Evolutionary conservation across 2,113 vertebrate genomes (phyloP), one percentile per base, ranked within the genome.

Genomic region (Cairina moschata): DNA sequence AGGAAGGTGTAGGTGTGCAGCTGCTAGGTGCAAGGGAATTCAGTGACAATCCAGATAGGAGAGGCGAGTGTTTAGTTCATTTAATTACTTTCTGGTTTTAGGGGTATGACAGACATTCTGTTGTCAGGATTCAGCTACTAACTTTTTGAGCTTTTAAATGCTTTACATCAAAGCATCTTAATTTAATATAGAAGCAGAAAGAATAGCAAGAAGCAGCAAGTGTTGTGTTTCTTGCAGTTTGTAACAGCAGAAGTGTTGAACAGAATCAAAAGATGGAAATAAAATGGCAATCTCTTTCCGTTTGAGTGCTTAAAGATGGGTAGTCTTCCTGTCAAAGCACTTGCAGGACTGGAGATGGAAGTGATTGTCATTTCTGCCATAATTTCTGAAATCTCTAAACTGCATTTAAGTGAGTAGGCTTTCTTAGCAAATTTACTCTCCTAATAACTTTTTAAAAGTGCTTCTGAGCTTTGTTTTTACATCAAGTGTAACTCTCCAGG

Each of bases 391-490:
- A 25, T 3, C 38, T 14, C 28, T 63, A 32, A 22, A 2, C 6
- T 42, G 18, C 17, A 5, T 18, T 54, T 26, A 2, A 25, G 21
- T 36, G n/a, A 74, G 66, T 4, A 46, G 52, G 5, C 13, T 76
- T 93, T 44, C 58, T 28, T 11, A 5, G 17, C n/a, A 29, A 3
- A 3, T 25, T 44, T 50, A 9, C 17, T 46, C 25, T 63, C 15
- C 52, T 31, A 8, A 0, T 17, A 5, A 8, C 3, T 52, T 76
- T 0, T 42, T 38, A 2, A 25, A 6, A 60, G 29, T 23, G 8
- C 7, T 71, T 17, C 22, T 38, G 71, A 36, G 77, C 62, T 85
- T 48, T 76, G 58, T 48, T 25, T 73, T 58, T 40, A 18, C 25
- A 28, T 9, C 32, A 36, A 0, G 5, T 6, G 9, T 8, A 5